Conservation (phyloP, 1,140 invertebrate species). For the Paracyclopina nana region DNA sequence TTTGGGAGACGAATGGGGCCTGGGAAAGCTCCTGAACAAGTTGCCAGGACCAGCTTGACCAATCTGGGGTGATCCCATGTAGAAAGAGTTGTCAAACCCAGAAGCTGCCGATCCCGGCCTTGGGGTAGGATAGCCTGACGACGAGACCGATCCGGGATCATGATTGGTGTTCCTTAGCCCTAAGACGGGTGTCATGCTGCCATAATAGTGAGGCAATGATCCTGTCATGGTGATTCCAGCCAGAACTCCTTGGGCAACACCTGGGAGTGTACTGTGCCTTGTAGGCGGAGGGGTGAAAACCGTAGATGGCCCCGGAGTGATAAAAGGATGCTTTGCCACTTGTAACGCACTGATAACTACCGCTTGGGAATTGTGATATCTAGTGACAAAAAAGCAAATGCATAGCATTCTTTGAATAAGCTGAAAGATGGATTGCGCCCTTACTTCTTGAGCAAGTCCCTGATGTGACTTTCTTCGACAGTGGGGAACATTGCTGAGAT, state of each 20-base stretch:
- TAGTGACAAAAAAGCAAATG: constrained; percentile 25
- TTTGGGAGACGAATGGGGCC: constrained; percentile 60
- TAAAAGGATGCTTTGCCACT: constrained; percentile 74
- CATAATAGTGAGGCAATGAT: constrained; percentile 15
- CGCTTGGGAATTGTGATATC: constrained; percentile 75
- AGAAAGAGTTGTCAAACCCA: constrained; percentile 14
- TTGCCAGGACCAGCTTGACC: not conserved
- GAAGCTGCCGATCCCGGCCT: constrained; percentile 17
- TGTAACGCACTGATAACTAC: constrained; percentile 76
- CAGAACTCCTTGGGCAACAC: constrained; percentile 12
- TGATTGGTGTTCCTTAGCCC: constrained; percentile 1
- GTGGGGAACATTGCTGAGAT: constrained; percentile 78
- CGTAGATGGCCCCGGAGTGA: constrained; percentile 48
- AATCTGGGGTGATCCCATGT: constrained; percentile 16
- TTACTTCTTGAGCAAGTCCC: constrained; percentile 56
- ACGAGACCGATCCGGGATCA: constrained; percentile 5
- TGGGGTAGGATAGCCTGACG: constrained; percentile 14
- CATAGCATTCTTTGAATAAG: not conserved
- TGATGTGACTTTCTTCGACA: constrained; percentile 65
- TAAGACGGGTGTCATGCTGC: constrained; percentile 7
- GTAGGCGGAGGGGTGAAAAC: constrained; percentile 34
- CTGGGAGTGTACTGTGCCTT: constrained; percentile 28
- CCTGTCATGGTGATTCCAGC: constrained; percentile 13
- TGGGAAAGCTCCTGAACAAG: constrained; percentile 15
- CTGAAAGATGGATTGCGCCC: not conserved